Evolutionary conservation across 2,888 invertebrate species (phyloP), one percentile per base, ranked within the genome.

Genomic region (Dicyrtoma fusca): DNA sequence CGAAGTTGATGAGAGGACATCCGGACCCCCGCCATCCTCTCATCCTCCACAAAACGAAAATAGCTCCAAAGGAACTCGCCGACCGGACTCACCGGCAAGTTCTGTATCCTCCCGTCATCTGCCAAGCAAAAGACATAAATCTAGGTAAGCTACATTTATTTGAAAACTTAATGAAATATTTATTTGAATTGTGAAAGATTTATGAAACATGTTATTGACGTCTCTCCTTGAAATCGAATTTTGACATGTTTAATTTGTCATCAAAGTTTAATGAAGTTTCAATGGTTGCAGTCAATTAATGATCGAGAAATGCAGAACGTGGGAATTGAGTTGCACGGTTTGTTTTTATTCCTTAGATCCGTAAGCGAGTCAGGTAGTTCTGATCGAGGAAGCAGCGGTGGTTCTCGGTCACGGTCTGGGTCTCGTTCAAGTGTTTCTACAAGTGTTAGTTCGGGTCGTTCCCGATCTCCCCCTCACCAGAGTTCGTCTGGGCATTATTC

Each of bases 381-480:
- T 57, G 83, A 83, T 77, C 82, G 83, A 51, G 82, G 82, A 71
- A 84, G 83, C 77, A 84, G 84, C 81, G 81, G 69, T 34, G 80
- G 82, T 62, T 83, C 84, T 53, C 80, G 83, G 71, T 85, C 84
- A 69, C 82, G 82, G 66, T 82, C 82, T 77, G 83, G 83, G 80
- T 83, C 83, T 72, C 81, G 82, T 77, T 82, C 82, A 45, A 88
- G 86, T 83, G 86, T 86, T 72, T 78, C 84, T 88, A 86, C 85
- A 87, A 87, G 85, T 88, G 87, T 84, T 85, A 83, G 85, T 86
- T 85, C 84, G 85, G 86, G 84, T 82, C 85, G 83, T 64, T 79
- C 79, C 71, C 77, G 80, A 79, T 79, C 79, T 77, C 76, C 76
- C 34, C 76, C 80, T 72, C 78, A 77, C 71, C 80, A 79, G 69